phyloP scores from a whole-genome alignment of 2,797 vertebrate species.

The Arctocebus calabarensis region DNA sequence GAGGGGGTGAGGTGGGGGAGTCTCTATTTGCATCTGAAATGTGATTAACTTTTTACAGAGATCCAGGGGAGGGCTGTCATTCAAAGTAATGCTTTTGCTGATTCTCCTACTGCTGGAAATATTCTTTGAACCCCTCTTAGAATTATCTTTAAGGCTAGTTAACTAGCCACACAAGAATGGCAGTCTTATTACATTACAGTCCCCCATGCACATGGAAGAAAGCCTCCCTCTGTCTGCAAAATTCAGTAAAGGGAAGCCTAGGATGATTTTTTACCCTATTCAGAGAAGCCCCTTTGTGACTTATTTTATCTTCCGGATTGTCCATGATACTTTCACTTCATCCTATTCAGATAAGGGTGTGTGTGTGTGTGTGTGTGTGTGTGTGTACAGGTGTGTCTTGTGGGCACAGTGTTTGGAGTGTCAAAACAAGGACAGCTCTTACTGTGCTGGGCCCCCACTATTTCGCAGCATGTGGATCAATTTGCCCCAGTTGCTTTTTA shows the following conservation, averaged over 20 bases:
- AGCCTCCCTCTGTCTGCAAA: neutral
- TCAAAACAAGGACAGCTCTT: neutral
- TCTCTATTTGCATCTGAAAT: slow-evolving; percentile 63
- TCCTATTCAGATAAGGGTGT: neutral
- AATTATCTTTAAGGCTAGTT: slow-evolving; percentile 75
- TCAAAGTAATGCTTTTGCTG: slow-evolving; percentile 65
- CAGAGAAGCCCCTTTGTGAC: neutral
- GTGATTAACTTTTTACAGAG: slow-evolving; percentile 69
- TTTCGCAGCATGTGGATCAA: neutral
- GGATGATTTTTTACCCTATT: neutral
- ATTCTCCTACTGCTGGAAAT: slow-evolving; percentile 60
- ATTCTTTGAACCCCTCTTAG: slow-evolving; percentile 79
- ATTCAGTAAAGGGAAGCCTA: neutral
- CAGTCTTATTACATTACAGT: slow-evolving; percentile 62
- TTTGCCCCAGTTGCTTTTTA: neutral
- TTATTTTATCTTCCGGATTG: neutral
- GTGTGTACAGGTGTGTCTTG: neutral
- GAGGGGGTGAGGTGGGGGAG: neutral
- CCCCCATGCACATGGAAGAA: neutral
- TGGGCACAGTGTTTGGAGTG: neutral
- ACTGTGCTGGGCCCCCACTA: neutral
- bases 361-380: neutral
- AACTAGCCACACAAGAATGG: slow-evolving; percentile 76
- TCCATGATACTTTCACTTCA: neutral
- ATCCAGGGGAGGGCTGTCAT: slow-evolving; percentile 74